Conservation (phyloP, 1,140 invertebrate species). For the Anthonomus grandis region DNA sequence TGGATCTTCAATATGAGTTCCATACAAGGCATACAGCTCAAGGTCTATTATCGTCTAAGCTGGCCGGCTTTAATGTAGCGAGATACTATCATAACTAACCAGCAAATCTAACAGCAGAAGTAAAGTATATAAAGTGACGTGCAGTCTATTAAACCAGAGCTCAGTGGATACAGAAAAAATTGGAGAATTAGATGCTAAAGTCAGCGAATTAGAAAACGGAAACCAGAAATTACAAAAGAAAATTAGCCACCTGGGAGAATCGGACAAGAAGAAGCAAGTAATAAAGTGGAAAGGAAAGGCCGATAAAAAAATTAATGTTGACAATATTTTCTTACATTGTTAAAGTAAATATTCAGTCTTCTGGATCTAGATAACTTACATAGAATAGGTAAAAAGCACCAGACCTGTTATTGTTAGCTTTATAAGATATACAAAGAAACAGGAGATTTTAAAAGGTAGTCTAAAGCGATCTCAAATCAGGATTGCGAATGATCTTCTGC, state of each 20-base stretch:
- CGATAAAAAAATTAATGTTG: neutral
- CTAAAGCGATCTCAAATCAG: neutral
- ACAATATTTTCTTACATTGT: neutral
- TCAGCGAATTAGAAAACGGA: neutral
- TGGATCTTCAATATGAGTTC: too few species aligned
- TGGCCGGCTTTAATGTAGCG: neutral
- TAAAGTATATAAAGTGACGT: neutral
- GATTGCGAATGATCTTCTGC: neutral
- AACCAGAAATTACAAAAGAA: neutral
- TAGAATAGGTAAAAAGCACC: neutral
- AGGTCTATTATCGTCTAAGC: neutral
- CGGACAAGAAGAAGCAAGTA: neutral
- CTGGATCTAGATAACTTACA: neutral
- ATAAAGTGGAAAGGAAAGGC: neutral
- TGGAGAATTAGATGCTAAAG: neutral
- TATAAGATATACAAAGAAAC: neutral
- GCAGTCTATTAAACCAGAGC: neutral
- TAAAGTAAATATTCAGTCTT: neutral
- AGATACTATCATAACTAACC: neutral
- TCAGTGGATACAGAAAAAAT: neutral
- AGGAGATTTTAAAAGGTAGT: neutral
- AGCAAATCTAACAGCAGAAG: neutral
- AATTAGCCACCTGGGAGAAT: neutral
- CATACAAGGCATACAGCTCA: neutral
- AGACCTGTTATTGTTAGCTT: neutral